Evolutionary conservation across 2,797 vertebrate species (phyloP), one percentile per base, ranked within the genome.

Genomic region (Propithecus deckenii): DNA sequence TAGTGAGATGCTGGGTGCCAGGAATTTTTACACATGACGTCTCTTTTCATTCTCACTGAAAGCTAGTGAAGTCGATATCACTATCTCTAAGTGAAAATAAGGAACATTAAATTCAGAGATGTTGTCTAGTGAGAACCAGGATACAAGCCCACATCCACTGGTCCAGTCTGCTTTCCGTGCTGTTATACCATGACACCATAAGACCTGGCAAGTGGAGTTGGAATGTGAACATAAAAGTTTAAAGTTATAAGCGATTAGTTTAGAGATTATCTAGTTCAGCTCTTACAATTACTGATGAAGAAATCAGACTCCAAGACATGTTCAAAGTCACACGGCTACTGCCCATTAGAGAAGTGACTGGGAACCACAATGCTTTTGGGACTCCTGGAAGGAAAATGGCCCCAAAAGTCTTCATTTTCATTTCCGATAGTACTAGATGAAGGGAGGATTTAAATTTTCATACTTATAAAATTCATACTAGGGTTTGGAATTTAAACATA

Each of bases 261-360:
- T 90, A 81, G 28, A 78, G 67, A 67, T 74, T 52, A 80, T 79
- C 89, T 81, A 92, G 71, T 83, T 96, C 17, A 67, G 92, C 13
- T 74, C n/a, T 94, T 72, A 90, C 20, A 50, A 76, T 87, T 78
- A 84, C 4, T 74, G 50, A 67, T 67, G 65, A 95, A 79, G 63
- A 95, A 86, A 75, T n/a, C 41, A 88, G 76, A 80, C 32, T 79
- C 91, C 4, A 95, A 94, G 85, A 75, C 13, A 32, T 57, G 48
- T 79, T 67, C 75, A 90, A 20, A 74, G n/a, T 91, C 75, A 94
- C 4, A 74, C 9, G 71, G 50, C 35, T 87, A 86, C 65, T 88
- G 22, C n/a, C 86, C 46, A 14, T 57, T 65, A 74, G n/a, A 72
- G 23, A 65, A 96, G 35, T 81, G 52, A 78, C 59, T 91, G 63